phyloP scores from a whole-genome alignment of 1,140 invertebrate species.

The Drosophila virilis region DNA sequence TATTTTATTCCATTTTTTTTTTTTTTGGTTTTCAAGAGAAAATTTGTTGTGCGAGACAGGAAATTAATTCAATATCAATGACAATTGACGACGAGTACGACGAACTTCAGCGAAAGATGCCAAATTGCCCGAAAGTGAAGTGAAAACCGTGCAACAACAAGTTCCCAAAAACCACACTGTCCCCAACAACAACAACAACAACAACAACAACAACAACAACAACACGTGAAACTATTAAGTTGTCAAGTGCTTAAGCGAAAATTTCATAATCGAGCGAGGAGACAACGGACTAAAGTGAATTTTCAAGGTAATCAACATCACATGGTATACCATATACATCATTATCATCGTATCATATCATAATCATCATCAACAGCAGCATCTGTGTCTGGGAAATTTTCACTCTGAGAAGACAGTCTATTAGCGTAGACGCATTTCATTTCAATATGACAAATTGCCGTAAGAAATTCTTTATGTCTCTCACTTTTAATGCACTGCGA shows the following conservation, averaged over 20 bases:
- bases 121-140: slow-evolving; percentile 47
- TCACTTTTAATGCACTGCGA: not conserved
- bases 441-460: not conserved
- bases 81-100: slow-evolving; percentile 27
- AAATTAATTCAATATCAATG: slow-evolving; percentile 65
- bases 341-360: slow-evolving; percentile 1
- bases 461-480: no score
- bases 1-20: not conserved
- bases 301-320: slow-evolving; percentile 38
- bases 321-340: not conserved
- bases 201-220: not conserved
- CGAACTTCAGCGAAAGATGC: slow-evolving; percentile 33
- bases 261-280: slow-evolving; percentile 34
- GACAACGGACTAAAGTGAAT: slow-evolving; percentile 3
- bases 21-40: slow-evolving; percentile 23
- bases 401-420: no score
- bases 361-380: slow-evolving; percentile 5
- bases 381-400: not conserved
- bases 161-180: no score
- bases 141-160: slow-evolving; percentile 37
- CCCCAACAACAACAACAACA: not conserved
- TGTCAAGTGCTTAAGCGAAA: slow-evolving; percentile 43
- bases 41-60: slow-evolving; percentile 32
- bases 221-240: slow-evolving; percentile 28
- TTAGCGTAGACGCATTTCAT: slow-evolving; percentile 1